Evolutionary conservation across 1,140 invertebrate genomes (phyloP).

Genomic region (Zeugodacus cucurbitae): DNA sequence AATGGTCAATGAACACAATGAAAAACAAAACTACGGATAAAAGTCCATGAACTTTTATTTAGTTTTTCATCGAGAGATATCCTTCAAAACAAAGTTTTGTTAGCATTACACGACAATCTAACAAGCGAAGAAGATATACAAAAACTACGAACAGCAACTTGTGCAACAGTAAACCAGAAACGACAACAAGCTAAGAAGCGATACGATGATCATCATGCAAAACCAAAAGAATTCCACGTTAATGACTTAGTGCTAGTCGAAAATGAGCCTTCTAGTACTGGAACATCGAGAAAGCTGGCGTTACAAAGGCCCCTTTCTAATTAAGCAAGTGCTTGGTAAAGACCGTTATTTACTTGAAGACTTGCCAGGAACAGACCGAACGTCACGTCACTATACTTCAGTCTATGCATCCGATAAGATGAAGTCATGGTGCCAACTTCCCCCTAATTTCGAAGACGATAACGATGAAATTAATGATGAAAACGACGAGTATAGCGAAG

Average conservation of each 20-base stretch:
- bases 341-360: slow-evolving; percentile 1
- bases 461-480: no score
- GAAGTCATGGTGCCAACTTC: no score
- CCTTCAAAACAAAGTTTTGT: slow-evolving; percentile 14
- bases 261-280: slow-evolving; percentile 48
- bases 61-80: slow-evolving; percentile 7
- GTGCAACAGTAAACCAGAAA: not conserved
- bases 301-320: slow-evolving; percentile 50
- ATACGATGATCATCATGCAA: slow-evolving; percentile 42
- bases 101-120: not conserved
- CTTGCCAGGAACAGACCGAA: slow-evolving; percentile 42
- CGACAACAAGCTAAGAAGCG: not conserved
- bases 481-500: no score
- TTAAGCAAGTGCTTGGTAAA: slow-evolving; percentile 44
- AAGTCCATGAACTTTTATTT: slow-evolving; percentile 48
- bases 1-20: slow-evolving; percentile 52
- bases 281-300: slow-evolving; percentile 49
- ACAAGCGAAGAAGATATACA: not conserved
- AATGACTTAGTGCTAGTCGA: slow-evolving; percentile 51
- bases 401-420: slow-evolving; percentile 46
- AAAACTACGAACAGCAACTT: not conserved
- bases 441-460: no score
- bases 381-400: slow-evolving; percentile 20
- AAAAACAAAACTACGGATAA: slow-evolving; percentile 46
- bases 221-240: slow-evolving; percentile 45